Evolutionary conservation across 2,797 vertebrate genomes (phyloP).

Genomic region (Molothrus aeneus): DNA sequence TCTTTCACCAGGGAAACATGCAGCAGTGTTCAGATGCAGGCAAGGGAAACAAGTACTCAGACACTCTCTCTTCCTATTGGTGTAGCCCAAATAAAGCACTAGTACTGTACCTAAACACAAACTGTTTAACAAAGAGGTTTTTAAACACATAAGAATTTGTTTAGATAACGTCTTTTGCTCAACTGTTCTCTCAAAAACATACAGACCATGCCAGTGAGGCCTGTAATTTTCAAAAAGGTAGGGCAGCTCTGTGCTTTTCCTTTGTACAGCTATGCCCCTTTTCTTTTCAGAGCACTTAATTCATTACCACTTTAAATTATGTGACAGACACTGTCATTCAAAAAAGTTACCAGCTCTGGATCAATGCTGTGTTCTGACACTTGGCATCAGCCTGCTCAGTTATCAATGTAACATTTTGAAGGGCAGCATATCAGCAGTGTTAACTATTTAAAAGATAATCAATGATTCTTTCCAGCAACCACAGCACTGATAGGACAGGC

Average conservation of each 20-base stretch:
- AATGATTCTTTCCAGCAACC: neutral
- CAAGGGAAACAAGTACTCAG: neutral
- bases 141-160: neutral
- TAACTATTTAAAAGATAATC: slow-evolving; percentile 3
- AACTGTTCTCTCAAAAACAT: neutral
- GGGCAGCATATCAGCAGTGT: neutral
- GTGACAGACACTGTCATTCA: neutral
- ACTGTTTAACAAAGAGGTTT: neutral
- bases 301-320: neutral
- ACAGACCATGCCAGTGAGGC: neutral
- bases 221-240: neutral
- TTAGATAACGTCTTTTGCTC: neutral
- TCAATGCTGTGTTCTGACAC: neutral
- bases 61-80: neutral
- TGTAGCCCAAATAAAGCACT: neutral
- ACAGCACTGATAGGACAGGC: neutral
- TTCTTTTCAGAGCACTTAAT: neutral
- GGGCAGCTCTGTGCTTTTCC: neutral
- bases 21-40: neutral
- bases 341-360: neutral
- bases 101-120: neutral
- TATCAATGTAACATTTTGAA: slow-evolving; percentile 1
- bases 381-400: neutral
- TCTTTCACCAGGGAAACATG: neutral
- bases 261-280: neutral